Base-by-base conservation (phyloP, 2,888 invertebrate species). In the Meiosimyza decipiens region DNA sequence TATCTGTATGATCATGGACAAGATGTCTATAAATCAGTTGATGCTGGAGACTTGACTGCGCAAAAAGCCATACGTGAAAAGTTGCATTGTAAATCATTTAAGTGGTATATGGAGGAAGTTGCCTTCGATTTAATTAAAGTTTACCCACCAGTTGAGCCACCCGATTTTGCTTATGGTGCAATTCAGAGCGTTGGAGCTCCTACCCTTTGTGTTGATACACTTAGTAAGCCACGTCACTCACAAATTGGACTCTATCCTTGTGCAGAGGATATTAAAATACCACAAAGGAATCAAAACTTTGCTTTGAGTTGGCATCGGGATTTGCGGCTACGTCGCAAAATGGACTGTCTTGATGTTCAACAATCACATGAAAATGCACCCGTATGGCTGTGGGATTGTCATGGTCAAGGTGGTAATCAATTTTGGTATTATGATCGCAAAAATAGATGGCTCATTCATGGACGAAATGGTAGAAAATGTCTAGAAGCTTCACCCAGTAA, bases 41-140 rank as follows among this genome's bases (percentile, higher is more conserved):
- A 95, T 85, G 89, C 95, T 0, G 98, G 98, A 0, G 94, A 98
- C 87, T 84, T 98, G 64, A 89, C 91, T 0, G 89, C 91, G 75
- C 97, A 97, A 87, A 91, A 90, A 77, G 93, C 91, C 0, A 88
- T 98, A 49, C 88, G 98, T 33, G 84, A 91, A 22, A 90, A 88
- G 71, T 89, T 98, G 0, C 88, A 94, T 4, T 99, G 98, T 88
- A 97, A 97, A 86, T 89, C 96, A 0, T 99, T 99, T 87, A 93
- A 93, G 73, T 99, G 98, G 98, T 99, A 98, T 83, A 97, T 99
- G 90, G 92, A 95, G 73, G 92, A 94, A 81, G 90, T 99, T 33
- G 98, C 98, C 0, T 98, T 97, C 84, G 98, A 99, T 86, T 88
- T 97, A 75, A 90, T 92, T 0, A 91, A 93, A 71, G 92, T 92